phyloP scores from a whole-genome alignment of 2,113 vertebrate species.

The Delphinapterus leucas region DNA sequence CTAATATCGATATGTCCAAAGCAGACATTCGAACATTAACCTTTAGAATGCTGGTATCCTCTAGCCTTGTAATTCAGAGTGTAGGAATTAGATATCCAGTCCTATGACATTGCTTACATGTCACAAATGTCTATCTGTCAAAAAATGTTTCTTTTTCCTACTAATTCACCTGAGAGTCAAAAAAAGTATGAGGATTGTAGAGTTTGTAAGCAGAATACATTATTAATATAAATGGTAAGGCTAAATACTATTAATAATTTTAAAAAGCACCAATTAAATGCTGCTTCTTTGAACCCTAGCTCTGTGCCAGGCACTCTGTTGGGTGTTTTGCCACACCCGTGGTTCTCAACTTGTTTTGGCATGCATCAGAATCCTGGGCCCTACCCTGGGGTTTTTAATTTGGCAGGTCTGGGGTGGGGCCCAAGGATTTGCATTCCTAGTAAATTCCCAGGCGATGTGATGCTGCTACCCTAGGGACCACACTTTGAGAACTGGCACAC shows the following conservation, averaged over 20 bases:
- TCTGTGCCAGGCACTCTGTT: background rate
- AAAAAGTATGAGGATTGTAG: background rate
- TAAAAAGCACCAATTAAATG: background rate
- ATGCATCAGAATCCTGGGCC: background rate
- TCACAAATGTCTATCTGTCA: background rate
- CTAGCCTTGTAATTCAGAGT: background rate
- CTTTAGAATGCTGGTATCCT: background rate
- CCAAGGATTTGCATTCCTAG: background rate
- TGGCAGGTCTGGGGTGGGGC: background rate
- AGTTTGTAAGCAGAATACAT: background rate
- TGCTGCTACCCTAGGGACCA: background rate
- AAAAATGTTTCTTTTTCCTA: background rate
- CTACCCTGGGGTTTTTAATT: background rate
- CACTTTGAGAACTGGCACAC: background rate
- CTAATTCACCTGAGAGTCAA: background rate
- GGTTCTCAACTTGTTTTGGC: background rate
- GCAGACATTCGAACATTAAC: background rate
- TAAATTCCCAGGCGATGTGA: background rate
- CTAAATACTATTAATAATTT: background rate
- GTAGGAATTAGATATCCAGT: background rate
- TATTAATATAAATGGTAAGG: background rate
- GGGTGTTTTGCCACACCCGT: background rate
- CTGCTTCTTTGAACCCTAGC: background rate
- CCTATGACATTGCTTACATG: background rate
- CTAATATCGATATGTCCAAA: background rate